A percentile compares a stretch with the other conserved stretches of the same genome.
Conservation (phyloP, 2,113 vertebrate genomes). For the Myxocyprinus asiaticus region DNA sequence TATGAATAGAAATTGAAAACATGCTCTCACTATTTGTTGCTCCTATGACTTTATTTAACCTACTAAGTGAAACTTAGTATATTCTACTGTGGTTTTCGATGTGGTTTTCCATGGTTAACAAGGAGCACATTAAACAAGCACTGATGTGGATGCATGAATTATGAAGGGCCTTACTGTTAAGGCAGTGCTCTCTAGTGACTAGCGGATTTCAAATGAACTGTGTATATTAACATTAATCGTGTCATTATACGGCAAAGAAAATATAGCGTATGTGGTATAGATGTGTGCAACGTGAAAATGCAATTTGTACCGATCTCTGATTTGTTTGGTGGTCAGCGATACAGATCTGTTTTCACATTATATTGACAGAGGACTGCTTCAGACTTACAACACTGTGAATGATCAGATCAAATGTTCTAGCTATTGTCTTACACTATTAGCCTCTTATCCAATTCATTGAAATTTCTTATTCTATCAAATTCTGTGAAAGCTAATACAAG, state of each 20-base stretch:
- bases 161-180: slow-evolving; percentile 30
- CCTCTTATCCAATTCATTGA: neutral
- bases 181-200: neutral
- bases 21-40: neutral
- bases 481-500: neutral
- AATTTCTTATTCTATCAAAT: neutral
- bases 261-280: neutral
- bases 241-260: neutral
- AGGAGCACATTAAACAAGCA: slow-evolving; percentile 25
- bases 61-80: too few relatives aligned
- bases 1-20: neutral
- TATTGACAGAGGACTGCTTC: slow-evolving; percentile 38
- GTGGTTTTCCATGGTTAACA: slow-evolving; percentile 9
- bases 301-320: slow-evolving; percentile 21
- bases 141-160: slow-evolving; percentile 7
- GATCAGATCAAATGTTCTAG: neutral
- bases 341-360: slow-evolving; percentile 20
- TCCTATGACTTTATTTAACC: too few relatives aligned
- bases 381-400: slow-evolving; percentile 43
- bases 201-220: neutral
- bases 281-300: slow-evolving; percentile 36
- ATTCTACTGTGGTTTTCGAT: neutral
- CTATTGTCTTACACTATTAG: neutral
- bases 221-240: slow-evolving; percentile 9
- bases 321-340: neutral